phyloP scores from a whole-genome alignment of 2,888 invertebrate species.

The Gisinianus flammeolus region DNA sequence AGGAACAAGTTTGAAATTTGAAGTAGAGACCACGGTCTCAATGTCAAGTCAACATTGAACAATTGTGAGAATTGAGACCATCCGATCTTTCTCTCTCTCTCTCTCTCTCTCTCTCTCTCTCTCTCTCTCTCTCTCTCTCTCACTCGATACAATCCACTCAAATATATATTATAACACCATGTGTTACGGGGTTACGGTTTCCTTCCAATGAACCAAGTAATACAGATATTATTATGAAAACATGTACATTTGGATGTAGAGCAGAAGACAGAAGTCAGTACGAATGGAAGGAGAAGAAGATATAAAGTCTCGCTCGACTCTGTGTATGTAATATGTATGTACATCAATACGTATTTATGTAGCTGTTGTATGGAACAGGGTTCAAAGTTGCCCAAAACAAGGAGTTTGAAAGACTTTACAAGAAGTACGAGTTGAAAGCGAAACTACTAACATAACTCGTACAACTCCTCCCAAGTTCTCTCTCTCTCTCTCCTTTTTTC shows the following conservation, averaged over 20 bases:
- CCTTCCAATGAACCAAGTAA: conserved; percentile 6
- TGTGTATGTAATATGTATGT: too few relatives aligned
- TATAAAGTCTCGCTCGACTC: too few relatives aligned
- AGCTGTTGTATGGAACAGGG: not conserved
- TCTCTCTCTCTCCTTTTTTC: not conserved
- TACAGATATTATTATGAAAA: not conserved
- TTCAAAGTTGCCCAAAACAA: conserved; percentile 1
- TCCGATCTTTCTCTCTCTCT: conserved; percentile 3
- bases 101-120: not conserved
- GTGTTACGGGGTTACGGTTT: conserved; percentile 7
- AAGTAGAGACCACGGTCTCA: conserved; percentile 21
- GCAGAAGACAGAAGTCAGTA: not conserved
- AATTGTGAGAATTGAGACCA: conserved; percentile 18
- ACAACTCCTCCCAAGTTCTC: not conserved
- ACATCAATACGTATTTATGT: not conserved
- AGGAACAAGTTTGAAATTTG: not conserved
- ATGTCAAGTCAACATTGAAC: conserved; percentile 31
- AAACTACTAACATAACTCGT: not conserved
- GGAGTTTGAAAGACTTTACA: not conserved
- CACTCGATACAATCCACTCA: not conserved
- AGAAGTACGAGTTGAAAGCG: not conserved
- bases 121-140: not conserved
- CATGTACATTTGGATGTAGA: too few relatives aligned
- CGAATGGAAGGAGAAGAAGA: not conserved
- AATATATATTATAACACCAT: conserved; percentile 6